Evolutionary conservation across 1,140 invertebrate genomes (phyloP), one percentile per base, ranked within the genome.

Genomic region (Cydia amplana): DNA sequence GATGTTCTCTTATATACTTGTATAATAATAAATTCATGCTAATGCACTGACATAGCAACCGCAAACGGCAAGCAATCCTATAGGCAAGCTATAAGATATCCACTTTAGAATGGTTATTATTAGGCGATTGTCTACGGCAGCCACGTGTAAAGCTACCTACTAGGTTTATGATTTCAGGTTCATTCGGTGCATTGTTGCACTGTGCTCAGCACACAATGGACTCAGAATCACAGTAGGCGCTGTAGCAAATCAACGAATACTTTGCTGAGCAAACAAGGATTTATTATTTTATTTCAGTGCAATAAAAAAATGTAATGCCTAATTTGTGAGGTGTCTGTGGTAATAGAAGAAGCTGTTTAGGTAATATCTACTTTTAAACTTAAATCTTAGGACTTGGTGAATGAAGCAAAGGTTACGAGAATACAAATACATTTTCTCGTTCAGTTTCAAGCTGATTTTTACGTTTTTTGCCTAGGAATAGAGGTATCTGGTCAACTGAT

Each of bases 141-240:
- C 76, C 83, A 86, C 82, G 84, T 85, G 84, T 81, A 79, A 77
- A 76, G 64, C 74, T 46, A 67, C 65, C 73, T 51, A 67, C 64
- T 67, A 67, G n/a, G 82, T 82, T 75, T 85, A 83, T 79, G 79
- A 80, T 85, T 81, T 82, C 83, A 81, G 76, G 74, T 80, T 60
- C 65, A 18, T 70, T 70, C 73, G 73, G 73, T 51, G 65, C 77
- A 76, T 77, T 79, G 76, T 75, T 76, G 72, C 36, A 75, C 76
- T 23, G 64, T 67, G 14, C 25, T 63, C 73, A 67, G 73, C 40
- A 55, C 65, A 70, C 65, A 70, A 14, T 20, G 32, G n/a, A 70
- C 14, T 25, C 16, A 70, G 65, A 32, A 36, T 32, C 4, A 40
- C 65, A 70, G 65, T 18, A 70, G 65, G 65, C n/a, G 25, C 65